Conservation (phyloP, 2,888 invertebrate species). For the Nephrocerus scutellatus region DNA sequence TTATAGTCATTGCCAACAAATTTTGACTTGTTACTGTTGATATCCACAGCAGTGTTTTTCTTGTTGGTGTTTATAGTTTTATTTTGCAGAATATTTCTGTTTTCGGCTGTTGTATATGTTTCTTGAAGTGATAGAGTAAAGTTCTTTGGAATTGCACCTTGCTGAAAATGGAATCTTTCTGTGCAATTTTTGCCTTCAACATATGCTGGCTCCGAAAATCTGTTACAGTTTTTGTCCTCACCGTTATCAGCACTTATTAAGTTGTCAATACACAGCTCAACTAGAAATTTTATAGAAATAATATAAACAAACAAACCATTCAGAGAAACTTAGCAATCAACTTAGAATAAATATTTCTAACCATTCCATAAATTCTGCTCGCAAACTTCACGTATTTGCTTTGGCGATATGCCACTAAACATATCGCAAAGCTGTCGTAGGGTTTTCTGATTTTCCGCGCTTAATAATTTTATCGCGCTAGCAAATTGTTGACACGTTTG, state of each 20-base stretch:
- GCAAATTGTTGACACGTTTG: too few species aligned
- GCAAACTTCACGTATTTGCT: constrained; percentile 16
- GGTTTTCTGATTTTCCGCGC: constrained; percentile 17
- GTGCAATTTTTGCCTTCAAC: constrained; percentile 1
- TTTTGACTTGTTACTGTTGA: neutral
- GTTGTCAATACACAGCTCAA: constrained; percentile 24
- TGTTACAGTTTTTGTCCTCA: neutral
- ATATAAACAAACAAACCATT: too few species aligned
- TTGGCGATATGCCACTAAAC: constrained; percentile 17
- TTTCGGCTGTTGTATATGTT: neutral
- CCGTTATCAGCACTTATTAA: constrained; percentile 8
- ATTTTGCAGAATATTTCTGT: neutral
- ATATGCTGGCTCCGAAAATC: constrained; percentile 1
- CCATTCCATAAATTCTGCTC: constrained; percentile 17
- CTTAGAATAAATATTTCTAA: neutral
- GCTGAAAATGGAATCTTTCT: constrained; percentile 8
- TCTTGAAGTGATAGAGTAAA: neutral
- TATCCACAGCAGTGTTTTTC: neutral
- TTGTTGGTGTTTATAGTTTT: neutral
- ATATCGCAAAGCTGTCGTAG: constrained; percentile 24
- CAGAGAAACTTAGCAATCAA: neutral
- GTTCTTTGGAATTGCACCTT: constrained; percentile 23
- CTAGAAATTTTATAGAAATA: too few species aligned
- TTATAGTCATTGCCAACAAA: constrained; percentile 10
- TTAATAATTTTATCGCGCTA: too few species aligned